These are phyloP conservation scores for Auanema sp. DNA, from an alignment of 2,888 invertebrate genomes.

Conservation along the genomic window DNA sequence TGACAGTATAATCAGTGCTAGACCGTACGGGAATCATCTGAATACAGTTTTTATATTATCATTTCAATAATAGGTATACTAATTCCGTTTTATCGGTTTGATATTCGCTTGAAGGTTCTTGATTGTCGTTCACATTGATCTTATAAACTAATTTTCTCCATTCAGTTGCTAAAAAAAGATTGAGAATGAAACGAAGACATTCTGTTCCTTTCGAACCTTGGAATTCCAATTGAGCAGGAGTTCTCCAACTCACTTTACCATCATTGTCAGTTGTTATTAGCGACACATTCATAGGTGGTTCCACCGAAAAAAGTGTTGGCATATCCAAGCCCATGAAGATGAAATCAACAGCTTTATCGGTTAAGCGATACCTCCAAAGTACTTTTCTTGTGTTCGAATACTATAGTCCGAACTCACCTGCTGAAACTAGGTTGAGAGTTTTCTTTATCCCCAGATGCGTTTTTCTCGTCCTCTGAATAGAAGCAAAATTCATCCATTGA, in stretches of 20 bases:
- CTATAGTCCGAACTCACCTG: constrained; percentile 2
- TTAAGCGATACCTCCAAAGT: constrained; percentile 12
- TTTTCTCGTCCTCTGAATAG: constrained; percentile 5
- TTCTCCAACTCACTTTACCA: constrained; percentile 46
- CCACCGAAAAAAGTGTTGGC: constrained; percentile 3
- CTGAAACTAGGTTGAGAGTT: constrained; percentile 14
- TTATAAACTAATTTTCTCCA: constrained; percentile 7
- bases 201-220: constrained; percentile 31
- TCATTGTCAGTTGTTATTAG: constrained; percentile 37
- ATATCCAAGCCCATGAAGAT: constrained; percentile 1
- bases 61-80: too few species aligned
- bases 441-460: not conserved
- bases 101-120: not conserved
- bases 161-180: constrained; percentile 10
- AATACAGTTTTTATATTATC: too few species aligned
- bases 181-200: not conserved
- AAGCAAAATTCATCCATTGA: constrained; percentile 39
- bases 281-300: constrained; percentile 22
- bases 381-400: too few species aligned
- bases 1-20: constrained; percentile 23
- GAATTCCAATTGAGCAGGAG: constrained; percentile 39
- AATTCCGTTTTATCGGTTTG: not conserved
- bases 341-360: constrained; percentile 12
- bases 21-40: constrained; percentile 31
- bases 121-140: constrained; percentile 10